Base-by-base conservation (phyloP, 2,797 vertebrate genomes). In the Rhodeus uyekii region DNA sequence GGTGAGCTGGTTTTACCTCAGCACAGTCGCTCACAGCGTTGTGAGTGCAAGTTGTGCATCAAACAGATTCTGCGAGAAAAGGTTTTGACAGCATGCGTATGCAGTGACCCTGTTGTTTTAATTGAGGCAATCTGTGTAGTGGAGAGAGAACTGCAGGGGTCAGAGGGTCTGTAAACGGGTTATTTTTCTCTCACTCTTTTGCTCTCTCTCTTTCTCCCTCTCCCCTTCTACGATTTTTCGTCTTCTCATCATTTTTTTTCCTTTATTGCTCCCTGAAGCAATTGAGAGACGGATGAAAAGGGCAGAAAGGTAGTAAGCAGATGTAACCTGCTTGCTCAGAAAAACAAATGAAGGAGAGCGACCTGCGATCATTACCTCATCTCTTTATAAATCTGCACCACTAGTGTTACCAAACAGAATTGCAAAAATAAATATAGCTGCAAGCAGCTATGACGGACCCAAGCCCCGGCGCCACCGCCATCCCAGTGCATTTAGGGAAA, bases 71-170 rank as follows among this genome's bases (percentile, higher is more conserved):
- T 36, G 12, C 29, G 34, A 29, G 24, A 74, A 81, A 81, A 64
- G 44, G 18, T 75, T 81, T 58, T 53, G 80, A 76, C 72, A 68
- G 72, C 34, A 36, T 58, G 38, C 34, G 27, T 76, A 75, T 58
- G 72, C 72, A 39, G 46, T 82, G 80, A 67, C 48, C 80, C 80
- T 44, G 61, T 72, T 68, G 80, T 82, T 82, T 81, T 82, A 82
- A 82, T 76, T 76, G 80, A 82, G 48, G 63, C 80, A 58, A 82
- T 82, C 38, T 82, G 80, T 48, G 39, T 68, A 58, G 19, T 44
- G 27, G 13, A 60, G 46, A 71, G 78, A 80, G 58, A 80, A 72
- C 77, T 27, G 64, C 46, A 50, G 67, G 50, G 46, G 72, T 73
- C 63, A 68, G 63, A 69, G 71, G 24, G 19, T 68, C 53, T 60